phyloP scores from a whole-genome alignment of 2,113 vertebrate species.

The Clarias gariepinus region DNA sequence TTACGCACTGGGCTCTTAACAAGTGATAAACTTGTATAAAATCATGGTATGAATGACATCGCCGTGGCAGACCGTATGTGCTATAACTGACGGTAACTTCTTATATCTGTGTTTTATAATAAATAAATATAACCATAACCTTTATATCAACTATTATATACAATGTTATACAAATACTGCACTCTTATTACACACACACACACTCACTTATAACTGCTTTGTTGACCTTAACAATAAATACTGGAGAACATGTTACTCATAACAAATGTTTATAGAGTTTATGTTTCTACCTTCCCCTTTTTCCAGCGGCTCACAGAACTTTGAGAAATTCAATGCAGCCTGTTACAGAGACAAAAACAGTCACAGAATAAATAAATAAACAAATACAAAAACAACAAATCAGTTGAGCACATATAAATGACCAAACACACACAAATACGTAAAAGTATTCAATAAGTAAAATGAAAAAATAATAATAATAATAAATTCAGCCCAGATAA shows the following conservation, averaged over 20 bases:
- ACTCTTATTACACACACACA: not conserved
- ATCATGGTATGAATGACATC: no score
- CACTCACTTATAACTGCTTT: no score
- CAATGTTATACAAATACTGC: not conserved
- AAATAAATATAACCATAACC: no score
- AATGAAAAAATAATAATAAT: not conserved
- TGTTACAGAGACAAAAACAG: conserved; percentile 59
- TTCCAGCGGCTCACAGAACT: conserved; percentile 90
- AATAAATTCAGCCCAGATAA: no score
- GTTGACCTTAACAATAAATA: not conserved
- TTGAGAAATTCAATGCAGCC: conserved; percentile 93
- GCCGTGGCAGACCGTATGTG: no score
- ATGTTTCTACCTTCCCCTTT: conserved; percentile 86
- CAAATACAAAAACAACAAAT: not conserved
- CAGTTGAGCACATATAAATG: not conserved
- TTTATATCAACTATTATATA: no score
- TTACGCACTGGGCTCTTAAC: no score
- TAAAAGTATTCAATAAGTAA: not conserved
- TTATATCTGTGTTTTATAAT: no score
- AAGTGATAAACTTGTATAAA: no score
- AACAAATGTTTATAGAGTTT: not conserved
- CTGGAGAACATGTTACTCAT: conserved; percentile 1
- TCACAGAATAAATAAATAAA: not conserved
- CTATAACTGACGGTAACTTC: no score
- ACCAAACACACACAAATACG: not conserved